These are phyloP conservation scores for Scomber colias DNA, from an alignment of 2,113 vertebrate genomes.

Conservation along the genomic window DNA sequence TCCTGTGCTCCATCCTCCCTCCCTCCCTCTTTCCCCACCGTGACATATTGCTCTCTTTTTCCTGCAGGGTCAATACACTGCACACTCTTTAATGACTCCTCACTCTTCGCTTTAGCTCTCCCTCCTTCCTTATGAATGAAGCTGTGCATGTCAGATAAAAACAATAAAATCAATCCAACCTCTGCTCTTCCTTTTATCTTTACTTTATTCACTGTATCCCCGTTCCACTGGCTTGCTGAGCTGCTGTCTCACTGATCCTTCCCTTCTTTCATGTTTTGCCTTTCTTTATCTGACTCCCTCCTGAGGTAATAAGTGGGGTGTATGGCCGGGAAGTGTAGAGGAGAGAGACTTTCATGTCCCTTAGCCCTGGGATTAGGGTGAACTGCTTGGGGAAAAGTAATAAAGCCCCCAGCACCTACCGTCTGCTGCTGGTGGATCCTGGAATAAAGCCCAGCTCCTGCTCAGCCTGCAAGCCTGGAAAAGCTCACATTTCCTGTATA, in stretches of 20 bases:
- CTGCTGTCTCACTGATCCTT: constrained; percentile 68
- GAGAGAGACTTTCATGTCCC: constrained; percentile 78
- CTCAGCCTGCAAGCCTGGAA: constrained; percentile 59
- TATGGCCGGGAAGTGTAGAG: constrained; percentile 66
- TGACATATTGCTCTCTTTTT: constrained; percentile 51
- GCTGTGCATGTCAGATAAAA: constrained; percentile 61
- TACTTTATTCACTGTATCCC: constrained; percentile 61
- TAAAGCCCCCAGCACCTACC: constrained; percentile 69
- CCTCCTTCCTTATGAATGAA: constrained; percentile 60
- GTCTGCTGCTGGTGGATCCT: constrained; percentile 69
- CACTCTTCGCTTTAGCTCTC: constrained; percentile 17
- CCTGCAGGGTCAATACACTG: constrained; percentile 17
- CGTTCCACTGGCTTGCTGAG: constrained; percentile 40
- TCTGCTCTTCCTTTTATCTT: constrained; percentile 68
- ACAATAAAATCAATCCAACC: constrained; percentile 66
- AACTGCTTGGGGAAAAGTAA: constrained; percentile 70
- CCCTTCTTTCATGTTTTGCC: constrained; percentile 73
- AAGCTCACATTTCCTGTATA: constrained; percentile 76
- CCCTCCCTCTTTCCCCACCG: constrained; percentile 18
- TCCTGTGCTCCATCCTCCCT: constrained; percentile 26
- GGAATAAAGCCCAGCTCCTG: constrained; percentile 65
- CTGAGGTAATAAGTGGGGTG: constrained; percentile 70
- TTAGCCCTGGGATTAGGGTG: constrained; percentile 72
- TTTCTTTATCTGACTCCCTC: constrained; percentile 69
- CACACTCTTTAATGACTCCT: constrained; percentile 29